Conservation (phyloP, 2,888 invertebrate species). For the Drosophila demipolita region DNA sequence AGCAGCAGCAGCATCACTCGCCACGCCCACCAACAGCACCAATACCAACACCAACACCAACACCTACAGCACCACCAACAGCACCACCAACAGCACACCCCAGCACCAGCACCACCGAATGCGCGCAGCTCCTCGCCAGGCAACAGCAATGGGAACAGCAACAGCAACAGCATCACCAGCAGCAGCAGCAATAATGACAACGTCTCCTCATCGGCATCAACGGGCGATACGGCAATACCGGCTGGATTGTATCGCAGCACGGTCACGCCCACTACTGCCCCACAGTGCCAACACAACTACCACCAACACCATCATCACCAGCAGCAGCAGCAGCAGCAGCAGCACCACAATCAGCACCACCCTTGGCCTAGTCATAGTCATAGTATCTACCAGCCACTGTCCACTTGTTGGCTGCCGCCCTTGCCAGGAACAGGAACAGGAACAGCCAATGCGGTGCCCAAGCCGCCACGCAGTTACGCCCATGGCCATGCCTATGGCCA, state of each 20-base stretch:
- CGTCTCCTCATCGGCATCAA: conserved; percentile 81
- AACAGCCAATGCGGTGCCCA: conserved; percentile 81
- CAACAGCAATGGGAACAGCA: conserved; percentile 30
- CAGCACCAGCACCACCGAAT: conserved; percentile 14
- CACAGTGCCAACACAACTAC: conserved; percentile 21
- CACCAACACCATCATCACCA: conserved; percentile 30
- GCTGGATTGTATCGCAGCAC: conserved; percentile 55
- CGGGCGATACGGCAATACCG: conserved; percentile 84
- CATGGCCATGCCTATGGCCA: conserved; percentile 13
- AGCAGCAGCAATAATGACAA: conserved; percentile 64
- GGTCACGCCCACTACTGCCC: conserved; percentile 5
- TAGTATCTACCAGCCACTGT: conserved; percentile 46
- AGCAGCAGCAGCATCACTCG: conserved; percentile 60
- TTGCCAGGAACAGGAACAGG: conserved; percentile 15
- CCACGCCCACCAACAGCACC: conserved; percentile 29
- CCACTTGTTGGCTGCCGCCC: conserved; percentile 19
- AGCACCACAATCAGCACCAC: conserved; percentile 28
- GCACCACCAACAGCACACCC: conserved; percentile 18
- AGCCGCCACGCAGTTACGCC: conserved; percentile 80
- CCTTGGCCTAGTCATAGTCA: conserved; percentile 72
- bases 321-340: conserved; percentile 30
- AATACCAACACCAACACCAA: conserved; percentile 21
- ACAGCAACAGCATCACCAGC: conserved; percentile 16
- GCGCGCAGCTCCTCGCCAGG: conserved; percentile 20
- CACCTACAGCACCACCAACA: conserved; percentile 15